These are phyloP conservation scores for Spodoptera litura DNA, from an alignment of 1,140 invertebrate species.

Conservation along the genomic window DNA sequence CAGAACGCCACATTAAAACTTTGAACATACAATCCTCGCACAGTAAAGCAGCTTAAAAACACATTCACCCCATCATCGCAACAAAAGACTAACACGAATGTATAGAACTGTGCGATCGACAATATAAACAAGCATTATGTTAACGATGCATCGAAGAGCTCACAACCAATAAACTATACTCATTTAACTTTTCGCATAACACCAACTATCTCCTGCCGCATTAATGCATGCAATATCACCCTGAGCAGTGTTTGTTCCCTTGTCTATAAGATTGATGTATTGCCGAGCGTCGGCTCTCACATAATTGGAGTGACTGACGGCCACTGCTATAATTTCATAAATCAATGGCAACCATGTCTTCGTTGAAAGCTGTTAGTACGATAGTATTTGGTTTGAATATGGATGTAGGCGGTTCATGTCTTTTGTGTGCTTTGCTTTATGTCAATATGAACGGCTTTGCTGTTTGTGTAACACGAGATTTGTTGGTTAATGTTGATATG, in stretches of 20 bases:
- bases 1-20: no score
- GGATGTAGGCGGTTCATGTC: conserved; percentile 25
- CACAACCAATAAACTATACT: conserved; percentile 36
- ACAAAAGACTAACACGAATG: conserved; percentile 24
- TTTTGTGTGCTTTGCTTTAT: conserved; percentile 27
- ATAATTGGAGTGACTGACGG: conserved; percentile 61
- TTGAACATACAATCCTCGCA: neutral
- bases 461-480: conserved; percentile 2
- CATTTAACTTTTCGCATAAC: conserved; percentile 41
- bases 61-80: neutral
- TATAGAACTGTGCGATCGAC: conserved; percentile 7
- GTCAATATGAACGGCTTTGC: neutral
- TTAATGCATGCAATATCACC: conserved; percentile 50
- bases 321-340: conserved; percentile 48
- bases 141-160: conserved; percentile 30
- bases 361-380: conserved; percentile 42
- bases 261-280: conserved; percentile 62
- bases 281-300: conserved; percentile 38
- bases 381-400: conserved; percentile 42
- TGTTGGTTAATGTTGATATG: conserved; percentile 3
- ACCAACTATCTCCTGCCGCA: conserved; percentile 29
- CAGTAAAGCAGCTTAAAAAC: neutral
- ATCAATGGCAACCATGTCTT: conserved; percentile 46
- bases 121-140: conserved; percentile 36
- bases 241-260: conserved; percentile 55